Evolutionary conservation across 2,113 vertebrate species (phyloP), one percentile per base, ranked within the genome.

Genomic region (Balaeniceps rex): DNA sequence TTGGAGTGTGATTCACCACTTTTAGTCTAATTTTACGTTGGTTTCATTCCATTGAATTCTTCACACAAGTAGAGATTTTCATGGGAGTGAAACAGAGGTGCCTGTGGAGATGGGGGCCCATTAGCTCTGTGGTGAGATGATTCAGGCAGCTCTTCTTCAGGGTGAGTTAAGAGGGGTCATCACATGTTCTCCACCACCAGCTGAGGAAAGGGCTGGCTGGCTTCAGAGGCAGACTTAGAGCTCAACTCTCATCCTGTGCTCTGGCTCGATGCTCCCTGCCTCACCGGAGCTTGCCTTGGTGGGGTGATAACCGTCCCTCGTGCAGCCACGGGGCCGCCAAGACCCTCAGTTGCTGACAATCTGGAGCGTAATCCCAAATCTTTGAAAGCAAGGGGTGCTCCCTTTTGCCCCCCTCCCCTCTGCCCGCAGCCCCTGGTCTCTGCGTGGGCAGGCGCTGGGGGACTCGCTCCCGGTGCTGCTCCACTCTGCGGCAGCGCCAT

Each of bases 401-500:
- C 33, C 19, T 84, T 66, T 38, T 17, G 23, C 40, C 14, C 23
- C 15, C 1, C 7, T 75, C 24, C 7, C 7, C 4, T 38, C 40
- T 28, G 42, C 9, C 36, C 7, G 0, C 29, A 76, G 44, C 15
- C 19, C 21, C 2, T 3, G 34, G 4, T 69, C 28, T 57, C 23
- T 75, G 24, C 3, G 3, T 68, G 65, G 64, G n/a, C 33, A 64
- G 25, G 11, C 4, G 1, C 47, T 44, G 26, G 4, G 28, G 40
- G 10, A 13, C 44, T 76, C 2, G 0, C 12, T 94, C 17, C 21
- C 6, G 4, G 21, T 44, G 60, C 52, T 68, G 64, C 12, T 57
- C 16, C 52, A 2, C 28, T 28, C 21, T 3, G 2, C 1, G 2
- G 49, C 57, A 36, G 49, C 1, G 1, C 66, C 0, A 0, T 64